A percentile compares a stretch with the other conserved stretches of the same genome.
Conservation (phyloP, 2,113 vertebrate species). For the Tauraco erythrolophus region DNA sequence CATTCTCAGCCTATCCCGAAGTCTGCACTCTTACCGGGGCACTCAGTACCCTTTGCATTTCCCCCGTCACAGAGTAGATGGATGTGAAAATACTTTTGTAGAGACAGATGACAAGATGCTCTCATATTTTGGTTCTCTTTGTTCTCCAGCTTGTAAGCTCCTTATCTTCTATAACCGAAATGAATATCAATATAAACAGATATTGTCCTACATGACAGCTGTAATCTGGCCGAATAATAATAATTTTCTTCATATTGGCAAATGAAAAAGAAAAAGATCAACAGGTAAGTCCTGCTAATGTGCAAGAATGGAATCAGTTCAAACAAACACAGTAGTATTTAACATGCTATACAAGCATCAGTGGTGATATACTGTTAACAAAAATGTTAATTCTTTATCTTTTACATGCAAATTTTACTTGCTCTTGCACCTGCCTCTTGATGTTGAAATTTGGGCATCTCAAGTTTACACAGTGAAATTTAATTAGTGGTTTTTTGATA, state of each 20-base stretch:
- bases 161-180: neutral
- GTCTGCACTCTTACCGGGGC: neutral
- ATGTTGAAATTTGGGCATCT: neutral
- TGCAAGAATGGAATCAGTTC: neutral
- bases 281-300: neutral
- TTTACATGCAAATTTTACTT: neutral
- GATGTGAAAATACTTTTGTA: neutral
- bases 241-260: neutral
- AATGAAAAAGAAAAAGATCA: neutral
- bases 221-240: neutral
- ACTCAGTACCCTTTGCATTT: neutral
- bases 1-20: neutral
- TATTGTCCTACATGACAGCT: neutral
- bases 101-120: neutral
- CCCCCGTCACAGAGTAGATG: neutral
- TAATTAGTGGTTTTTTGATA: neutral
- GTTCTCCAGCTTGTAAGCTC: neutral
- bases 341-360: neutral
- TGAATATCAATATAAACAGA: neutral
- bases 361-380: neutral
- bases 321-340: neutral
- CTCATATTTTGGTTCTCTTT: neutral
- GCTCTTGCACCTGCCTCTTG: neutral
- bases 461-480: neutral
- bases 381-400: neutral